Evolutionary conservation across 2,888 invertebrate species (phyloP).

Genomic region (Meandrusa payeni): DNA sequence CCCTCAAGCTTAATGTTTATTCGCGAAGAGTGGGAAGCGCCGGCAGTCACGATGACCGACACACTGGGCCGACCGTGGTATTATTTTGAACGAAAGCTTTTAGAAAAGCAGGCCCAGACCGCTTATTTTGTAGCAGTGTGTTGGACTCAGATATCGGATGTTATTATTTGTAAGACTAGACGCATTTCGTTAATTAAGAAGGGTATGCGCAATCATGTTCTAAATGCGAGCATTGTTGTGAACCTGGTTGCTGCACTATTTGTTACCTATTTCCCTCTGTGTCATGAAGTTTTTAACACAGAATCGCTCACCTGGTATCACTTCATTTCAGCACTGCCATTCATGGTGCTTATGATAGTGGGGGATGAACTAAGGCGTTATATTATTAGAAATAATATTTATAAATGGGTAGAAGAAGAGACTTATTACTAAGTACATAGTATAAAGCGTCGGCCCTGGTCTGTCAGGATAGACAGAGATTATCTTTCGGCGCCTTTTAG

Average conservation of each 20-base stretch:
- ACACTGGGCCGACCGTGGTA: conserved; percentile 90
- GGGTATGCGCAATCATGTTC: conserved; percentile 86
- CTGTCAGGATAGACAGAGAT: no score
- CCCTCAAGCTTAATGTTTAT: conserved; percentile 84
- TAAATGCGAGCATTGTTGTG: conserved; percentile 82
- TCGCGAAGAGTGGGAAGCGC: conserved; percentile 86
- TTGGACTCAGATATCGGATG: conserved; percentile 88
- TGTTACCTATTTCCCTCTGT: conserved; percentile 85
- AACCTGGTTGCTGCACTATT: conserved; percentile 84
- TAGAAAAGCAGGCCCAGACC: conserved; percentile 88
- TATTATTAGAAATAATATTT: conserved; percentile 84
- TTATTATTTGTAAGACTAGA: conserved; percentile 89
- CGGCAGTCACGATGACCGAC: conserved; percentile 83
- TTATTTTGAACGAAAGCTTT: conserved; percentile 82
- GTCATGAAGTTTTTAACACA: conserved; percentile 85
- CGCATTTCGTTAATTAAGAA: conserved; percentile 87
- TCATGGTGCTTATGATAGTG: conserved; percentile 86
- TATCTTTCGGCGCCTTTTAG: no score
- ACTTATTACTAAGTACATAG: no score
- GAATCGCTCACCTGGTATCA: conserved; percentile 85
- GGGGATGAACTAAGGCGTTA: conserved; percentile 88
- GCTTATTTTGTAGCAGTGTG: conserved; percentile 90
- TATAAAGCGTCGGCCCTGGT: no score
- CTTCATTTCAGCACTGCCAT: conserved; percentile 87
- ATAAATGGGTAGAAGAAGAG: conserved; percentile 87